Percentiles rank a stretch among this genome's conserved stretches.
phyloP scores from a whole-genome alignment of 1,140 invertebrate genomes.

The Melitaea cinxia region DNA sequence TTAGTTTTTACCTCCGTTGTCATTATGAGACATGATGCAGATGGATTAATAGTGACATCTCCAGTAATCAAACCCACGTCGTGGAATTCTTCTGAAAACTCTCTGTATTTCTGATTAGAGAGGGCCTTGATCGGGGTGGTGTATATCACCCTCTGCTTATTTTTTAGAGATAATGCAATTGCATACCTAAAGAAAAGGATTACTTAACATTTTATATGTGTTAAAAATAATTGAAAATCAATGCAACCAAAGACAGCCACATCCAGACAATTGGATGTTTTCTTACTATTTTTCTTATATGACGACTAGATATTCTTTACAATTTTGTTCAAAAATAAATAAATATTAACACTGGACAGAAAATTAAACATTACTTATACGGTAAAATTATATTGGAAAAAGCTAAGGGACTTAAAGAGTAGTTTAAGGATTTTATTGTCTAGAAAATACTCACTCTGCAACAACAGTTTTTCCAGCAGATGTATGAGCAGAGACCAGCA shows the following conservation, averaged over 20 bases:
- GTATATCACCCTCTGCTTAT: conserved; percentile 96
- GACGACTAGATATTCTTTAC: too few species aligned
- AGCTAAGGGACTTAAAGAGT: too few species aligned
- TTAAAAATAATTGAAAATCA: too few species aligned
- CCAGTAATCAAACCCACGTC: conserved; percentile 99
- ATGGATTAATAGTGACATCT: conserved; percentile 99
- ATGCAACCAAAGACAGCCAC: too few species aligned
- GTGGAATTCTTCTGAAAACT: conserved; percentile 98
- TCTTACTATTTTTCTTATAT: too few species aligned
- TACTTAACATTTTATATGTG: too few species aligned
- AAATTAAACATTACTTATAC: too few species aligned
- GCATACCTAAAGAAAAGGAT: conserved; percentile 83
- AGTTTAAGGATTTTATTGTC: not conserved
- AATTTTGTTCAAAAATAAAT: too few species aligned
- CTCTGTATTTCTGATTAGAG: conserved; percentile 99
- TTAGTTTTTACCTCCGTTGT: conserved; percentile 94
- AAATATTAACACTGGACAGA: too few species aligned
- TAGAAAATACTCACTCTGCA: conserved; percentile 91
- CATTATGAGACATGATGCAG: conserved; percentile 99
- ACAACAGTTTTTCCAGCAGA: conserved; percentile 99
- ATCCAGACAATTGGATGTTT: too few species aligned
- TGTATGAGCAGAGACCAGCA: conserved; percentile 99
- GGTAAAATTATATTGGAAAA: too few species aligned
- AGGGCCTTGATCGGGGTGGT: conserved; percentile 99
- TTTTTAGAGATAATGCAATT: conserved; percentile 86